Evolutionary conservation across 1,140 invertebrate genomes (phyloP), one percentile per base, ranked within the genome.

Genomic region (Drosophila asahinai): DNA sequence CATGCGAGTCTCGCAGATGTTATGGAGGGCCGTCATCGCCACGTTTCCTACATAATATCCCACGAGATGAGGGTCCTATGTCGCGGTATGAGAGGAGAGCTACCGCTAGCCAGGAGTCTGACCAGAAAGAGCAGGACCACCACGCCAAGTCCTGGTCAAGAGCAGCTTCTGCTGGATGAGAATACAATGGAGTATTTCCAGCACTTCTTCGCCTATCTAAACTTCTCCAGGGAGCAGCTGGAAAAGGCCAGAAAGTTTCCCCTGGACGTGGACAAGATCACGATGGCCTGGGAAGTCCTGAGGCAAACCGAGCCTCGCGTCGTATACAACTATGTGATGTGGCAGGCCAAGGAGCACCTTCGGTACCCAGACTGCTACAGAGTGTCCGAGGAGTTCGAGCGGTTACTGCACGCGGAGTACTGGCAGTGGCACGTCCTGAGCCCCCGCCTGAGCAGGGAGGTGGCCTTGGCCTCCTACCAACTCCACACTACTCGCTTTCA

Each of bases 401-500:
- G 76, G 5, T 14, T 92, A 11, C 43, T 92, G 4, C 77, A 87
- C 14, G 42, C 78, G 0, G 91, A 92, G 33, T 92, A 92, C 27
- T 92, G 91, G 91, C 81, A 91, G 19, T 92, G 91, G 91, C 58
- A 86, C 52, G 66, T 91, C 7, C 64, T 92, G 3, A 54, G 54
- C 1, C 27, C 58, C 4, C 63, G 82, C 7, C 43, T 90, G 11
- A 58, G 22, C 1, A 75, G 83, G 2, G 73, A 92, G 5, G 91
- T 92, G 7, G 91, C 91, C 4, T 22, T 92, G 55, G 87, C 91
- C 7, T 55, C 81, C 33, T 92, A 84, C 52, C 84, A 92, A 30
- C 59, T 90, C 47, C 91, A 92, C 30, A 90, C 91, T 2, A 92
- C 91, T 25, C 86, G 87, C 5, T 92, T 92, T 27, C 83, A 92